Conservation (phyloP, 2,113 vertebrate species). For the Gobio gobio region DNA sequence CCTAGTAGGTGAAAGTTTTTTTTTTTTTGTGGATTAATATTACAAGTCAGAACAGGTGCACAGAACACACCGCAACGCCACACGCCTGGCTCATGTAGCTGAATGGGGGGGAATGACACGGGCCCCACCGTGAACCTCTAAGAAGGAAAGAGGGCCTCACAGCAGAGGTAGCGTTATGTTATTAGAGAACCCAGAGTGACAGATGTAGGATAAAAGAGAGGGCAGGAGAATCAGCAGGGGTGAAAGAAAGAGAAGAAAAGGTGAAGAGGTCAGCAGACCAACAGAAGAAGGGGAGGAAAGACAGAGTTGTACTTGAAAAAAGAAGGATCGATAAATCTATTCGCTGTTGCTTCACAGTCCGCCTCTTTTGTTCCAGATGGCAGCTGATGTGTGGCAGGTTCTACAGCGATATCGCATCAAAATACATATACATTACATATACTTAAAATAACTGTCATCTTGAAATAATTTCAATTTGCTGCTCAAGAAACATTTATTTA, state of each 20-base stretch:
- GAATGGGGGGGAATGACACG: not conserved
- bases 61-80: not conserved
- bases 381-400: conserved; percentile 44
- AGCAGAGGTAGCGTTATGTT: conserved; percentile 32
- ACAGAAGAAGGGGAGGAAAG: conserved; percentile 63
- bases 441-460: too few species aligned
- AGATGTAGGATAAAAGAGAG: conserved; percentile 79
- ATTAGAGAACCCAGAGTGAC: conserved; percentile 53
- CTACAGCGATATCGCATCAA: conserved; percentile 15
- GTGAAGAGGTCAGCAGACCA: conserved; percentile 65
- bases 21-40: too few species aligned
- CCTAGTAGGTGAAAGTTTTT: not conserved
- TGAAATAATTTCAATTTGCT: not conserved
- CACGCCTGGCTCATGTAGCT: not conserved
- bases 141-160: conserved; percentile 29
- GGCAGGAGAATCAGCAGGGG: conserved; percentile 68
- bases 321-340: conserved; percentile 70
- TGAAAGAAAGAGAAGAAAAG: conserved; percentile 72
- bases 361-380: conserved; percentile 65
- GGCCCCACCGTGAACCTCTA: not conserved
- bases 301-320: conserved; percentile 55
- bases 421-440: not conserved
- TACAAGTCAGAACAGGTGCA: conserved; percentile 7
- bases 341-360: conserved; percentile 54
- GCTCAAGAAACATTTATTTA: too few species aligned